Conservation (phyloP, 2,797 vertebrate genomes). For the Streptopelia turtur region DNA sequence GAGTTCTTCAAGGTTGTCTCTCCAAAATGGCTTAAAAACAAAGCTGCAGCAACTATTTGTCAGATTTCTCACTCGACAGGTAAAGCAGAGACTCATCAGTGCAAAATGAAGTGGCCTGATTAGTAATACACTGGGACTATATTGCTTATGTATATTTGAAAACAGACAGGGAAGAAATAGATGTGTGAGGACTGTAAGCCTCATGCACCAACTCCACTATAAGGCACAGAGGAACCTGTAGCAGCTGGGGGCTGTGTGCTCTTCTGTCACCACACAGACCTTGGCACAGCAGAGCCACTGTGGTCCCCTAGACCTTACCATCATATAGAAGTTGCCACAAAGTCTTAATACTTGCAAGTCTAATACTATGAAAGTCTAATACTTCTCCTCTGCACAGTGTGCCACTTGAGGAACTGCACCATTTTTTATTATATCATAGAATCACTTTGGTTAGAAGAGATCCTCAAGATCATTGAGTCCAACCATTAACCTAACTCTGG, state of each 20-base stretch:
- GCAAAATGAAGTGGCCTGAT: not conserved
- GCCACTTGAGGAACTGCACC: not conserved
- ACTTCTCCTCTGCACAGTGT: not conserved
- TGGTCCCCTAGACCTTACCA: not conserved
- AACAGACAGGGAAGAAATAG: not conserved
- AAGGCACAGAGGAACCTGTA: not conserved
- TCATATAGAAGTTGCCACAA: not conserved
- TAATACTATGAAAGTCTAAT: not conserved
- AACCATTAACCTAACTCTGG: too few relatives aligned
- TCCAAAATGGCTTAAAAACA: not conserved
- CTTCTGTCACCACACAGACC: not conserved
- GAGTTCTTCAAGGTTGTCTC: not conserved
- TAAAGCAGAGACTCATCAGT: not conserved
- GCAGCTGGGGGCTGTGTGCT: not conserved
- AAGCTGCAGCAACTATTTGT: not conserved
- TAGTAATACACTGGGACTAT: not conserved
- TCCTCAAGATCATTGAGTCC: too few relatives aligned
- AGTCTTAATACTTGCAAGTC: not conserved
- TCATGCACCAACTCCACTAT: not conserved
- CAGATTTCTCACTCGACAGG: not conserved
- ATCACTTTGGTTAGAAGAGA: too few relatives aligned
- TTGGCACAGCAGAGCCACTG: fast-evolving
- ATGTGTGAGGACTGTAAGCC: not conserved
- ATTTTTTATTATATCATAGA: not conserved
- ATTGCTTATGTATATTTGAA: not conserved